Percentiles rank a stretch among this genome's conserved stretches.
phyloP scores from a whole-genome alignment of 2,888 invertebrate genomes.

The Coleophora flavipennella region DNA sequence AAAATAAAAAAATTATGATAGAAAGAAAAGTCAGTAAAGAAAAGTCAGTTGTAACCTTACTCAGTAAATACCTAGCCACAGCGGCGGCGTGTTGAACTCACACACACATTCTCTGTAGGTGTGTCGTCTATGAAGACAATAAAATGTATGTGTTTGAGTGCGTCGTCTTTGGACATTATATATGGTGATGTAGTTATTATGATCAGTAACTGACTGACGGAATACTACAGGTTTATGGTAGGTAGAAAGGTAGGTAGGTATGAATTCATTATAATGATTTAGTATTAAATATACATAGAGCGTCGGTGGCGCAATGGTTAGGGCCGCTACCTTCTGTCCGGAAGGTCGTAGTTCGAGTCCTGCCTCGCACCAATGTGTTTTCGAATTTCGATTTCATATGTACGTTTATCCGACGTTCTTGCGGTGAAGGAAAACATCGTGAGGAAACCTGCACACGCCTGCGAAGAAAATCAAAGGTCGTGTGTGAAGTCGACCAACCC shows the following conservation, averaged over 20 bases:
- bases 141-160: constrained; percentile 17
- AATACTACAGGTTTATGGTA: background rate
- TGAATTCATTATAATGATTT: background rate
- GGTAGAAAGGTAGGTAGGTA: background rate
- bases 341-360: too few relatives aligned
- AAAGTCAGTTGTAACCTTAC: constrained; percentile 35
- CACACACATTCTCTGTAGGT: constrained; percentile 28
- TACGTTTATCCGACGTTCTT: too few relatives aligned
- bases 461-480: too few relatives aligned
- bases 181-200: constrained; percentile 2
- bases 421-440: too few relatives aligned
- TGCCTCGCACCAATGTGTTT: too few relatives aligned
- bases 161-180: constrained; percentile 5
- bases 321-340: too few relatives aligned
- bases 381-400: too few relatives aligned
- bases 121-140: constrained; percentile 23
- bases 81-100: constrained; percentile 39
- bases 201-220: background rate
- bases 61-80: constrained; percentile 16
- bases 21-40: constrained; percentile 14
- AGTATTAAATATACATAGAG: too few relatives aligned
- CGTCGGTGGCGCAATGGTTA: too few relatives aligned
- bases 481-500: too few relatives aligned
- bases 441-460: too few relatives aligned
- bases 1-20: background rate